A percentile compares a stretch with the other conserved stretches of the same genome.
phyloP scores from a whole-genome alignment of 2,888 invertebrate genomes.

The Pyrocoelia pectoralis region DNA sequence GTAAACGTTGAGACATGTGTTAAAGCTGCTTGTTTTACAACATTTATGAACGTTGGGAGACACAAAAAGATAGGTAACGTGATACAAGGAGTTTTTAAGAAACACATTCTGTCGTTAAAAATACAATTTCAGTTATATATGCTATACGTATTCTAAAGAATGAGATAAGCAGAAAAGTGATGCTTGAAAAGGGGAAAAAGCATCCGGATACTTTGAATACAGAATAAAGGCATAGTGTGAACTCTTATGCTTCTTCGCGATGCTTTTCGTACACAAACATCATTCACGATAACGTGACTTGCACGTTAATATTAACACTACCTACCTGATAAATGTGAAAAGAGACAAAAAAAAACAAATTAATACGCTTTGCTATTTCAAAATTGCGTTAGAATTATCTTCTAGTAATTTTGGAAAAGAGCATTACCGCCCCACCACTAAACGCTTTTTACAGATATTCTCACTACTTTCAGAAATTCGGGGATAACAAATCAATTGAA shows the following conservation, averaged over 20 bases:
- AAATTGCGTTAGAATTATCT: too few relatives aligned
- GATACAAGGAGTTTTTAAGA: constrained; percentile 1
- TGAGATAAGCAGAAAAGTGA: constrained; percentile 3
- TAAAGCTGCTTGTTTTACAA: neutral
- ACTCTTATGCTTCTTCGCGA: neutral
- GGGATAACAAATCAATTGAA: too few relatives aligned
- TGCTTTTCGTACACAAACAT: neutral
- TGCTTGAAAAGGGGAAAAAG: constrained; percentile 5
- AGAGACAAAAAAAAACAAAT: too few relatives aligned
- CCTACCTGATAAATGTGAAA: neutral
- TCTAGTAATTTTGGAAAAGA: too few relatives aligned
- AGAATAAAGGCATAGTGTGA: neutral
- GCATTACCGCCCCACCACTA: too few relatives aligned
- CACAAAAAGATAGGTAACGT: neutral
- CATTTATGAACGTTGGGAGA: neutral
- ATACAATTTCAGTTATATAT: constrained; percentile 3
- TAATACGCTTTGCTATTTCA: too few relatives aligned
- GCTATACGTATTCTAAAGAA: constrained; percentile 1
- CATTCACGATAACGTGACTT: neutral
- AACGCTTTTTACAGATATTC: too few relatives aligned
- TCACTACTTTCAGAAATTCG: too few relatives aligned
- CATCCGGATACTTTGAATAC: neutral
- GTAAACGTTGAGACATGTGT: neutral
- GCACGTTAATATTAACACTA: neutral
- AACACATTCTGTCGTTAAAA: constrained; percentile 7